phyloP scores from a whole-genome alignment of 1,140 invertebrate species.

The Anagrus nilaparvatae region DNA sequence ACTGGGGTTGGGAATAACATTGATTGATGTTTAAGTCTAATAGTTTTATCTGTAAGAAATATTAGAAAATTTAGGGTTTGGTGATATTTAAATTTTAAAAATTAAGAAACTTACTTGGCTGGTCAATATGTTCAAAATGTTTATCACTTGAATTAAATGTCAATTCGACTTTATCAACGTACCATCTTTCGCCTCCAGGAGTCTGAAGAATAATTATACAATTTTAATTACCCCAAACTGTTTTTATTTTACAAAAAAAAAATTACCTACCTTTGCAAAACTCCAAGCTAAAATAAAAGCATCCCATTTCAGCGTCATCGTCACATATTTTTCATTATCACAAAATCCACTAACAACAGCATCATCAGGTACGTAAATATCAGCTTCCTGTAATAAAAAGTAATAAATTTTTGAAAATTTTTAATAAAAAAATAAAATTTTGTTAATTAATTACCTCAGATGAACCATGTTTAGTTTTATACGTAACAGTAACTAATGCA shows the following conservation, averaged over 20 bases:
- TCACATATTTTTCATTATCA: slow-evolving; percentile 55
- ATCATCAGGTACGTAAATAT: slow-evolving; percentile 54
- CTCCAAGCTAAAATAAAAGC: slow-evolving; percentile 57
- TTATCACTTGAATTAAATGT: slow-evolving; percentile 46
- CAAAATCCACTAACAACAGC: slow-evolving; percentile 55
- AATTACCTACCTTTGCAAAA: slow-evolving; percentile 54
- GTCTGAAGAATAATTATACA: slow-evolving; percentile 43
- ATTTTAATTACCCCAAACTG: background rate
- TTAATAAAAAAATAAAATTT: background rate
- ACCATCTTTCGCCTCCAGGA: slow-evolving; percentile 76
- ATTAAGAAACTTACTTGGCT: slow-evolving; percentile 37
- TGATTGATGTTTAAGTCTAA: slow-evolving; percentile 47
- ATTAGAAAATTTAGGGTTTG: background rate
- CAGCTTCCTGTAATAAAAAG: slow-evolving; percentile 50
- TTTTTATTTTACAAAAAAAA: background rate
- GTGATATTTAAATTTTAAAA: background rate
- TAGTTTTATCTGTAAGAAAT: slow-evolving; percentile 34
- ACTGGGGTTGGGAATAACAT: slow-evolving; percentile 74
- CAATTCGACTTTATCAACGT: slow-evolving; percentile 62
- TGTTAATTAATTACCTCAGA: slow-evolving; percentile 36
- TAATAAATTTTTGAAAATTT: too few species aligned
- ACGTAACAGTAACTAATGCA: slow-evolving; percentile 52
- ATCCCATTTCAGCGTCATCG: slow-evolving; percentile 58
- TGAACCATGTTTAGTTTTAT: slow-evolving; percentile 54
- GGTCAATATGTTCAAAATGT: slow-evolving; percentile 44